Conservation (phyloP, 1,140 invertebrate genomes). For the Diabrotica virgifera region DNA sequence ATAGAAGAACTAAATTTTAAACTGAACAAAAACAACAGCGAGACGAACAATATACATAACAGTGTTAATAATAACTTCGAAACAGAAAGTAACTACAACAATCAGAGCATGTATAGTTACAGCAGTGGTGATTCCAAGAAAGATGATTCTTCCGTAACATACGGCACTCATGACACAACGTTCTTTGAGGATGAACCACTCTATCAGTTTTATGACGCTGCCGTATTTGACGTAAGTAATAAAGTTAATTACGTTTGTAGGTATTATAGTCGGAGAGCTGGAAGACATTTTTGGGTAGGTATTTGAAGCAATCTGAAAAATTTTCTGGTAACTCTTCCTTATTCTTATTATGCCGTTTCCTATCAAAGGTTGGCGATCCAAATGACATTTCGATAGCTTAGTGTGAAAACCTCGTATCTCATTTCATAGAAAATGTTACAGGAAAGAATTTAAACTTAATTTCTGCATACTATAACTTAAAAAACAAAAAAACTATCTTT, state of each 20-base stretch:
- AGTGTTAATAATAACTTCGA: conserved; percentile 37
- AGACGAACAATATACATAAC: background rate
- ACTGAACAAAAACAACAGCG: background rate
- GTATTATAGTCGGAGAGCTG: too few relatives aligned
- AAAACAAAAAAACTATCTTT: too few relatives aligned
- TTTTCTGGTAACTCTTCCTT: too few relatives aligned
- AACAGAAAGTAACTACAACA: conserved; percentile 37
- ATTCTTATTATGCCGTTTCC: too few relatives aligned
- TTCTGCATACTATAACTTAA: too few relatives aligned
- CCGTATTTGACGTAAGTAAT: conserved; percentile 64
- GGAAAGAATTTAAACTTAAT: too few relatives aligned
- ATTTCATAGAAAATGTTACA: too few relatives aligned
- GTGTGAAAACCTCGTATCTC: too few relatives aligned
- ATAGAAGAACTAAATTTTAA: conserved; percentile 11
- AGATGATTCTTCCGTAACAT: conserved; percentile 34
- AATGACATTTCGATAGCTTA: too few relatives aligned
- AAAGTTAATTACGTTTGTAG: background rate
- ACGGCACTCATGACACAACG: conserved; percentile 35
- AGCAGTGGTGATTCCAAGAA: conserved; percentile 40
- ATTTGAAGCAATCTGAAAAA: too few relatives aligned
- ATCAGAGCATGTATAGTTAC: conserved; percentile 38
- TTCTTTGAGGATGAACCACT: conserved; percentile 71
- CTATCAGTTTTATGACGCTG: conserved; percentile 86
- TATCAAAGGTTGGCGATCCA: too few relatives aligned
- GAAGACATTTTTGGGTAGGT: too few relatives aligned